A percentile compares a stretch with the other conserved stretches of the same genome.
phyloP scores from a whole-genome alignment of 2,113 vertebrate species.

The Cricetomys ansorgei region DNA sequence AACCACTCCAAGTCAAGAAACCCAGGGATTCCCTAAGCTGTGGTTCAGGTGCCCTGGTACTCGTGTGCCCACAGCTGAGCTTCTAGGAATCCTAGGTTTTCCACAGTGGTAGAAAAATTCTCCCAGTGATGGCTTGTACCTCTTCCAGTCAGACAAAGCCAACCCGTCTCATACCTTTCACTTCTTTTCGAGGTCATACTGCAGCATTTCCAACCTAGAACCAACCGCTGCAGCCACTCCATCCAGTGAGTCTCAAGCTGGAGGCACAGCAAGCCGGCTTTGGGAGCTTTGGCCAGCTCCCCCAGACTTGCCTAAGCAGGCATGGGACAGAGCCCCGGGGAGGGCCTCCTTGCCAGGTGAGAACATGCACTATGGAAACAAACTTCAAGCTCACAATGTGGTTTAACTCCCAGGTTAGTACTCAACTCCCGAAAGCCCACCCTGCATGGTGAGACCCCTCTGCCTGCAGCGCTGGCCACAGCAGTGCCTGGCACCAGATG shows the following conservation, averaged over 20 bases:
- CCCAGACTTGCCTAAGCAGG: not conserved
- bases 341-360: not conserved
- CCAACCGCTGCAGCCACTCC: accelerated
- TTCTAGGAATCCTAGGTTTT: no score
- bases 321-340: not conserved
- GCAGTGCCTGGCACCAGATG: not conserved
- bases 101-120: not conserved
- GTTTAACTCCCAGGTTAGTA: accelerated
- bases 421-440: not conserved
- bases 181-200: not conserved
- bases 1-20: not conserved
- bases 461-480: not conserved
- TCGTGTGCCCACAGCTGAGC: not conserved
- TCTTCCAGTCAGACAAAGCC: not conserved
- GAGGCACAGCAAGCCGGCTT: accelerated
- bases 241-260: accelerated
- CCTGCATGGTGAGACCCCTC: not conserved
- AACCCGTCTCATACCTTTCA: not conserved
- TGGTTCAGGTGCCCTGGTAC: accelerated
- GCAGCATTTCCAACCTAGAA: not conserved
- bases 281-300: not conserved
- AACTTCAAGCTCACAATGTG: not conserved
- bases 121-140: accelerated
- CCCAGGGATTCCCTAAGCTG: not conserved
- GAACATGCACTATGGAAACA: not conserved